phyloP scores from a whole-genome alignment of 2,888 invertebrate species.

The Celastrina argiolus region DNA sequence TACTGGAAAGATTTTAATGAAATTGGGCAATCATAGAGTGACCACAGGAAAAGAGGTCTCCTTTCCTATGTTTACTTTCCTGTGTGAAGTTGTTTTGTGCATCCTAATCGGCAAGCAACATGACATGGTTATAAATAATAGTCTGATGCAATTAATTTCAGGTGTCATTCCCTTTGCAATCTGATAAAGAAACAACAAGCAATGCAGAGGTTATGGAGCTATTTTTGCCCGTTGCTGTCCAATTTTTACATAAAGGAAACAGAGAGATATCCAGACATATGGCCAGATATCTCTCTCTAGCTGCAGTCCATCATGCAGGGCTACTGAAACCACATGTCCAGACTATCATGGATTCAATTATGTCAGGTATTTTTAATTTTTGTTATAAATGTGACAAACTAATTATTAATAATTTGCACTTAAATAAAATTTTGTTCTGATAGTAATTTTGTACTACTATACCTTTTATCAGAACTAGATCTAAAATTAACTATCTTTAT shows the following conservation, averaged over 20 bases:
- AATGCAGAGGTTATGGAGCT: constrained; percentile 85
- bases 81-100: too few relatives aligned
- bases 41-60: too few relatives aligned
- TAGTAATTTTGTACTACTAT: too few relatives aligned
- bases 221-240: constrained; percentile 93
- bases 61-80: too few relatives aligned
- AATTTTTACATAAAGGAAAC: constrained; percentile 93
- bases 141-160: constrained; percentile 33
- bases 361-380: constrained; percentile 79
- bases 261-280: constrained; percentile 92
- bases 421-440: too few relatives aligned
- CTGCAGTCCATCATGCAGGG: constrained; percentile 93
- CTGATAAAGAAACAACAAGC: constrained; percentile 76
- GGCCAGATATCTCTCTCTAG: constrained; percentile 93
- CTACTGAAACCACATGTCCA: constrained; percentile 91
- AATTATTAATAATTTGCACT: too few relatives aligned
- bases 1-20: too few relatives aligned
- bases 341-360: constrained; percentile 93
- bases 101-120: too few relatives aligned
- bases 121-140: too few relatives aligned
- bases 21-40: too few relatives aligned
- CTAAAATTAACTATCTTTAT: neutral
- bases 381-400: too few relatives aligned
- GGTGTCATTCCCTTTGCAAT: constrained; percentile 70
- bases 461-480: too few relatives aligned